phyloP scores from a whole-genome alignment of 2,797 vertebrate genomes.

The Sylvilagus floridanus region DNA sequence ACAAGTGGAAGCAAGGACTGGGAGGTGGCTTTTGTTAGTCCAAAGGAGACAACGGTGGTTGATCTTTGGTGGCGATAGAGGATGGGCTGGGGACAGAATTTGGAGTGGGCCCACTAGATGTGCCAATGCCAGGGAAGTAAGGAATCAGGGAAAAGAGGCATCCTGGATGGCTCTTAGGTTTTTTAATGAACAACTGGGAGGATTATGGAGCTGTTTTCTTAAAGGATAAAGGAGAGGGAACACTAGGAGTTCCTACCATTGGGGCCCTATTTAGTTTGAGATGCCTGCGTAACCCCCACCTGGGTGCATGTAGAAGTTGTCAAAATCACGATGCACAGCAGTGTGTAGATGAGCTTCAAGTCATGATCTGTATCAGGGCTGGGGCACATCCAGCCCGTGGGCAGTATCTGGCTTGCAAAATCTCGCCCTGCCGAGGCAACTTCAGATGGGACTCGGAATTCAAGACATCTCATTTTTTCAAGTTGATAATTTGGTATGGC shows the following conservation, averaged over 20 bases:
- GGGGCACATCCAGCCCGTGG: too few relatives aligned
- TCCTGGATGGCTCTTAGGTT: neutral
- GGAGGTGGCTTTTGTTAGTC: neutral
- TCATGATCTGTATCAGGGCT: neutral
- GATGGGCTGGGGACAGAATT: neutral
- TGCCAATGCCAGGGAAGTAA: neutral
- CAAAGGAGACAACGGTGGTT: neutral
- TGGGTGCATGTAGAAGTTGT: neutral
- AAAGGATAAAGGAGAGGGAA: neutral
- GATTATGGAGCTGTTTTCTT: neutral
- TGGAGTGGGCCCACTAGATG: neutral
- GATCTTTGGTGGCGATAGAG: neutral
- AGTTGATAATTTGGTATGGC: too few relatives aligned
- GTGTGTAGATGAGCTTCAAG: neutral
- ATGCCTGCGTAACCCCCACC: neutral
- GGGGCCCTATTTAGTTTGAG: neutral
- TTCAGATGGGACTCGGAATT: too few relatives aligned
- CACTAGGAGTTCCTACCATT: neutral
- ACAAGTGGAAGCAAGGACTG: neutral
- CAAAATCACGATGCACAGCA: too few relatives aligned
- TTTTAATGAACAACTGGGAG: neutral
- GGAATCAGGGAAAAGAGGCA: neutral
- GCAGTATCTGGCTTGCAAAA: too few relatives aligned
- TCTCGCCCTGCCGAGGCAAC: too few relatives aligned
- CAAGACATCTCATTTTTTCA: too few relatives aligned